Conservation (phyloP, 2,888 invertebrate genomes). For the Cephus nigrinus region DNA sequence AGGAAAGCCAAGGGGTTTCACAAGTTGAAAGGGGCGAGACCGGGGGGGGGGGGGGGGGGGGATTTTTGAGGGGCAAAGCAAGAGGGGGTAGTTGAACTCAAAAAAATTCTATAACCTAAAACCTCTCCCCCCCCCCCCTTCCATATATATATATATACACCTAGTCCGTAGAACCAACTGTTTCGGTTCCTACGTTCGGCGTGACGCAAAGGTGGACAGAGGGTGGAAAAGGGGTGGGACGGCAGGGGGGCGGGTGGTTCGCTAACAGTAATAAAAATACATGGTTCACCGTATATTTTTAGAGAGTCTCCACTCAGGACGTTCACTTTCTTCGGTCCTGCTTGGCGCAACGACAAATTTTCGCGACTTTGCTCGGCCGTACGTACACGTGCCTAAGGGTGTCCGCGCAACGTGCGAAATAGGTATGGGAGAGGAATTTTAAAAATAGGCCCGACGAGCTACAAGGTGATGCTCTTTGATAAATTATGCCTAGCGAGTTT, state of each 20-base stretch:
- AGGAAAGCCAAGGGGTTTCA: too few relatives aligned
- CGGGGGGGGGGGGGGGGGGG: too few relatives aligned
- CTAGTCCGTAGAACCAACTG: background rate
- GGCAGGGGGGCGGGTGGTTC: background rate
- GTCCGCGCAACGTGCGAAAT: background rate
- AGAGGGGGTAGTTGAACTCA: background rate
- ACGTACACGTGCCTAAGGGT: conserved; percentile 12
- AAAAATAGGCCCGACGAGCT: conserved; percentile 51
- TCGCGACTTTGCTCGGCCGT: conserved; percentile 19
- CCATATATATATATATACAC: background rate
- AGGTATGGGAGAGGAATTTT: conserved; percentile 38
- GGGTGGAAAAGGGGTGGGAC: too few relatives aligned
- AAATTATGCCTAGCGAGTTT: conserved; percentile 41
- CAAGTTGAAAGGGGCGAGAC: too few relatives aligned
- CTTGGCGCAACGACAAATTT: conserved; percentile 63
- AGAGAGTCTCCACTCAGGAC: background rate
- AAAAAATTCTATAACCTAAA: background rate
- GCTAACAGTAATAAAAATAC: background rate
- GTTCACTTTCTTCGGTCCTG: conserved; percentile 20
- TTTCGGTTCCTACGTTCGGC: background rate
- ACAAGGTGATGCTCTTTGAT: conserved; percentile 58
- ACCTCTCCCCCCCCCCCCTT: too few relatives aligned
- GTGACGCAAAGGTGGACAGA: background rate
- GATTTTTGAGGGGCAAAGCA: background rate
- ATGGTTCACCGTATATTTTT: background rate